Conservation (phyloP, 2,113 vertebrate genomes). For the Hymenochirus boettgeri region DNA sequence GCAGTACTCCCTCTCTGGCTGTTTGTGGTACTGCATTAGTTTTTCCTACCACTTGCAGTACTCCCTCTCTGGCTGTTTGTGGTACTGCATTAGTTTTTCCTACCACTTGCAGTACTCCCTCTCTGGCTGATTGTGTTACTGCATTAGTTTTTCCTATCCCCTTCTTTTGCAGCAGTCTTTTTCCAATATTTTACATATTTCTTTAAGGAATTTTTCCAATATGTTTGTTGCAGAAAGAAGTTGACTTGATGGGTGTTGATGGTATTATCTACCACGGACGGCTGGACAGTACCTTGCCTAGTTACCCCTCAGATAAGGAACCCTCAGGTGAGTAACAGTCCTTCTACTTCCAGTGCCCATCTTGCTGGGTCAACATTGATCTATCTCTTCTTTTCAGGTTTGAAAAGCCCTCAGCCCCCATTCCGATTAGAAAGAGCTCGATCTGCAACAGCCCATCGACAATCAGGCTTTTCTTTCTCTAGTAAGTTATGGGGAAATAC, state of each 20-base stretch:
- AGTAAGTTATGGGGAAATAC: no score
- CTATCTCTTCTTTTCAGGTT: not conserved
- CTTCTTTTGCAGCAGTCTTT: no score
- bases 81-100: no score
- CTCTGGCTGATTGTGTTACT: no score
- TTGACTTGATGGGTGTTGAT: conserved; percentile 55
- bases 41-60: no score
- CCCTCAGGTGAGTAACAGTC: conserved; percentile 34
- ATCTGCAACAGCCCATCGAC: not conserved
- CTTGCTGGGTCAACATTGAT: fast-evolving
- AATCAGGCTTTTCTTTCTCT: no score
- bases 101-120: no score
- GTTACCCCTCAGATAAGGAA: conserved; percentile 26
- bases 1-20: not conserved
- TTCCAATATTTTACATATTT: no score
- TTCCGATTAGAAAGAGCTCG: not conserved
- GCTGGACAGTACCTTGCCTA: conserved; percentile 30
- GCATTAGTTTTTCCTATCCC: no score
- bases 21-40: not conserved
- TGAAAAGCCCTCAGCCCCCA: not conserved
- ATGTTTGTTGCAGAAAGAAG: conserved; percentile 49
- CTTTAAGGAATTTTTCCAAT: no score
- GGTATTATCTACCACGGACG: conserved; percentile 59
- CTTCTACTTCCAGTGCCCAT: not conserved
- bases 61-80: no score